Conservation (phyloP, 2,797 vertebrate genomes). For the Varecia variegata region DNA sequence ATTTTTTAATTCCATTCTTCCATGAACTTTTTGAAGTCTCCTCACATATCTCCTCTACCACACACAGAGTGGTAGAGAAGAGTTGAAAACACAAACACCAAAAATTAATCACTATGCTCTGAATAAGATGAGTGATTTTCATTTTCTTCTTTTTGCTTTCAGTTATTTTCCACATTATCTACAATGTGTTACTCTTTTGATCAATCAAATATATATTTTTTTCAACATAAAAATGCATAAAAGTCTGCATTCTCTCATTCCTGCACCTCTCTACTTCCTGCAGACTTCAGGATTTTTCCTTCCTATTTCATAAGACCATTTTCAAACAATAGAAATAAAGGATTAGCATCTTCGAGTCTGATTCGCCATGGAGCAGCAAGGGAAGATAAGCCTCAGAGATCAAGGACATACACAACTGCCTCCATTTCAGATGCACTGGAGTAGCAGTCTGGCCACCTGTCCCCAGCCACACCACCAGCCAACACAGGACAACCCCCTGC, state of each 20-base stretch:
- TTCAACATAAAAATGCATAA: neutral
- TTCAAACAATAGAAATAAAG: slow-evolving; percentile 14
- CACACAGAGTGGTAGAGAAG: neutral
- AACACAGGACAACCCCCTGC: neutral
- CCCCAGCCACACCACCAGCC: neutral
- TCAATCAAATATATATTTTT: neutral
- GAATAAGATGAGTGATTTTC: neutral
- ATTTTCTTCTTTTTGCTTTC: neutral
- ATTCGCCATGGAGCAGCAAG: neutral
- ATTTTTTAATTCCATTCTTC: neutral
- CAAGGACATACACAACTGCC: neutral
- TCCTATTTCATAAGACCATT: neutral
- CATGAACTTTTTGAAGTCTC: neutral
- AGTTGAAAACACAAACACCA: neutral
- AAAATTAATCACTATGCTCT: neutral
- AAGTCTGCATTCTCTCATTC: neutral
- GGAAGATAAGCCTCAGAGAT: neutral
- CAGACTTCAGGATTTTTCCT: neutral
- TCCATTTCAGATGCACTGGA: neutral
- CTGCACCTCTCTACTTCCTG: neutral
- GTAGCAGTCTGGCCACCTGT: neutral
- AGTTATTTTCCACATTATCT: neutral
- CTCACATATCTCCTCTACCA: no score
- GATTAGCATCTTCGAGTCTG: neutral
- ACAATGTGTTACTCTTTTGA: neutral